Base-by-base conservation (phyloP, 1,140 invertebrate species). In the Phthorimaea operculella region DNA sequence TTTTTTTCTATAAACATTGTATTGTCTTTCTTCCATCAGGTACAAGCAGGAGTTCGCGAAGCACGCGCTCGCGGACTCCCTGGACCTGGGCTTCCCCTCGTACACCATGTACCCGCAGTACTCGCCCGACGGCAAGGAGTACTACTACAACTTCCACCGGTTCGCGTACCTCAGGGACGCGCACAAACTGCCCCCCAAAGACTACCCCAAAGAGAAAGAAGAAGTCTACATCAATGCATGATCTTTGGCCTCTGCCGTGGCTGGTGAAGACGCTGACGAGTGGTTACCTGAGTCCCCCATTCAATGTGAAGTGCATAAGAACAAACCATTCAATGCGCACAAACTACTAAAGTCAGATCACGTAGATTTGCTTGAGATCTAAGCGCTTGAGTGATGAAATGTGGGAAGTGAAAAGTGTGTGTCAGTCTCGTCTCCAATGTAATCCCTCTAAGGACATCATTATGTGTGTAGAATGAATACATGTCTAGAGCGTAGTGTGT, bases 41-140 rank as follows among this genome's bases (percentile, higher is more conserved):
- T 85, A 85, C 56, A 80, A 83, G 59, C 68, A 83, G 72, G 77
- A 85, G 79, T 85, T 85, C 63, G 76, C 79, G 50, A 76, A 62
- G 53, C 72, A 82, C 53, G 82, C 80, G 6, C 75, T 85, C 33
- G 71, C 76, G 52, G 76, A 77, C 72, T 85, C 79, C 68, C 60
- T 79, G 44, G 76, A 79, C 28, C 54, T 76, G 12, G 73, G 80
- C 47, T 72, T 81, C 15, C 78, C 82, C 6, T 66, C 76, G 0
- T 85, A 85, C 64, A 80, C 78, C 0, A 72, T 85, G 12, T 85
- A 85, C 58, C 82, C 82, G 6, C 79, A 85, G 49, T 83, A 81
- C 54, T 81, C 80, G 0, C 79, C 80, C 0, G 82, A 82, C 53
- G 82, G 79, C 17, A 80, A 81, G 17, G 79, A 85, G 60, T 85